Base-by-base conservation (phyloP, 2,797 vertebrate species). In the Argyrosomus regius region DNA sequence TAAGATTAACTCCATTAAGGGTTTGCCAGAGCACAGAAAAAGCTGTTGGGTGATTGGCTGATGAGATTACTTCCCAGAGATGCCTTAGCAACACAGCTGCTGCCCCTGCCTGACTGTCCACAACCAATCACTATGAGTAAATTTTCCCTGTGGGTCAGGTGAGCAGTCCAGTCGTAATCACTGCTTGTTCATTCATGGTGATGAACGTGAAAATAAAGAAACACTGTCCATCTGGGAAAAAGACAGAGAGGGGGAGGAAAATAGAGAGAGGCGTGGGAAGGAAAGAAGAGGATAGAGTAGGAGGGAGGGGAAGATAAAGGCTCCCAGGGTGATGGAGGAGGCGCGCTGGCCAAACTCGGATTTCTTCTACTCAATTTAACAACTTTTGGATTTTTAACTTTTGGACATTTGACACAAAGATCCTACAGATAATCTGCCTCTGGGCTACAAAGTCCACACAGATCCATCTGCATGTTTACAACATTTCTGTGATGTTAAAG, bases 11-110 rank as follows among this genome's bases (percentile, higher is more conserved):
- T 78, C 50, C 60, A 78, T 73, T 54, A 80, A 75, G 64, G 59
- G 52, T 76, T 64, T 69, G 12, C 28, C 26, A 14, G 12, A 50
- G 31, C 35, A 16, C 6, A 43, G 52, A 35, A 20, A 43, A 66
- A 63, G 56, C 67, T 76, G 35, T 58, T 12, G 52, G 69, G 50
- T 83, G 82, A 90, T 81, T 86, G 84, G 81, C 28, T 41, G 68
- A 76, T 62, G 72, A 70, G 61, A 62, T 77, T 64, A 53, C 75
- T 75, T 87, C 74, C 82, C 62, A 35, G 70, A 75, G 77, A 87
- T 58, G 60, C 83, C 85, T 80, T 81, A 81, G 81, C 87, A 89
- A 86, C 84, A 78, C 75, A 39, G 73, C 76, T 43, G 56, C 80
- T 6, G 2, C 66, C 77, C 65, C 58, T 71, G 72, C 65, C 65